phyloP scores from a whole-genome alignment of 2,888 invertebrate genomes.

The Lepeophtheirus nordmannii region DNA sequence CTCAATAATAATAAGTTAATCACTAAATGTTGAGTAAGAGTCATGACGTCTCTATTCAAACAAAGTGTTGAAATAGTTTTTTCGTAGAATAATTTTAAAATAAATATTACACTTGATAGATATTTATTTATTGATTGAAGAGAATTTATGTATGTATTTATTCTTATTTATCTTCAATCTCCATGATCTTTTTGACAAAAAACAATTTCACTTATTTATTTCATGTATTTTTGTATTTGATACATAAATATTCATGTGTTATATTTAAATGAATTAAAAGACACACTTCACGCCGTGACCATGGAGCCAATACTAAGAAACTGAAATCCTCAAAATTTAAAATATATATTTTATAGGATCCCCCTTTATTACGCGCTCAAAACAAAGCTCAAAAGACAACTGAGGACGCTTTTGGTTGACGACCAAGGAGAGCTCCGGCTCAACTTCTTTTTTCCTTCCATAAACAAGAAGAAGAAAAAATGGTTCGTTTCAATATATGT shows the following conservation, averaged over 20 bases:
- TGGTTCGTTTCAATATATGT: no score
- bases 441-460: no score
- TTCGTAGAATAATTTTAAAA: not conserved
- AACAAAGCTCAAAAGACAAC: not conserved
- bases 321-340: not conserved
- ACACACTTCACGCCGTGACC: not conserved
- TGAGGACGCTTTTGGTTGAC: conserved; percentile 5
- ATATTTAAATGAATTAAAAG: not conserved
- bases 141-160: no score
- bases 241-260: not conserved
- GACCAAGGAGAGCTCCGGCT: conserved; percentile 3
- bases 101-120: not conserved
- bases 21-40: not conserved
- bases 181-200: not conserved
- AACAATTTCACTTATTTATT: not conserved
- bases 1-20: not conserved
- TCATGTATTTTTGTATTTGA: not conserved
- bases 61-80: not conserved
- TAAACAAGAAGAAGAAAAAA: no score
- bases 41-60: not conserved
- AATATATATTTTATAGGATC: not conserved
- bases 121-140: no score
- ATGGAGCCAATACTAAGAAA: not conserved
- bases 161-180: not conserved
- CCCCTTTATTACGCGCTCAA: not conserved